Evolutionary conservation across 2,113 vertebrate genomes (phyloP).

Genomic region (Prinia subflava): DNA sequence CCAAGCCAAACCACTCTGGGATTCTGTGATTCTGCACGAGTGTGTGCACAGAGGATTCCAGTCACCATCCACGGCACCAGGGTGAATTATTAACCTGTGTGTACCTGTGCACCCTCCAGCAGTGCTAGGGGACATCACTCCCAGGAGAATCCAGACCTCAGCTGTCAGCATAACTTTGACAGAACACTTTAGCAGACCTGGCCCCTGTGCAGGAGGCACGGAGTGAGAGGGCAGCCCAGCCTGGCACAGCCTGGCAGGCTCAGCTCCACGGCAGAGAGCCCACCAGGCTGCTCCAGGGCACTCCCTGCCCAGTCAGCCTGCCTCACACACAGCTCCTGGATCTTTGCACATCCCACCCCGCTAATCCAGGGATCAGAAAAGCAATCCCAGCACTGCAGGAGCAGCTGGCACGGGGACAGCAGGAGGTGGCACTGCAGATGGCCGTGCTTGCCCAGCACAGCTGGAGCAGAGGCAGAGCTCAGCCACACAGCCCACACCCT

Average conservation of each 20-base stretch:
- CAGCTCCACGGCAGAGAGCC: not conserved
- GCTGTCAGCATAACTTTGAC: not conserved
- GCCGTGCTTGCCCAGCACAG: not conserved
- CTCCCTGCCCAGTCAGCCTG: not conserved
- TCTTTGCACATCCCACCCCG: not conserved
- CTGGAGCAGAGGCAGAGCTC: not conserved
- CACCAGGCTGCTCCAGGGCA: not conserved
- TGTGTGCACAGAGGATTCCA: rapidly evolving
- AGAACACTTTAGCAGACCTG: not conserved
- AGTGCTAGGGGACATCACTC: rapidly evolving
- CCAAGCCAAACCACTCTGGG: not conserved
- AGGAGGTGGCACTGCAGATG: not conserved
- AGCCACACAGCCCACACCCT: not conserved
- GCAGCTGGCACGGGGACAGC: not conserved
- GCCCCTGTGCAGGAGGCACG: rapidly evolving
- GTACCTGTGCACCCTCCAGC: not conserved
- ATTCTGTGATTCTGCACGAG: not conserved
- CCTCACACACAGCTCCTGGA: not conserved
- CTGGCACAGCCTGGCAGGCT: not conserved
- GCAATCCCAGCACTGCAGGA: not conserved
- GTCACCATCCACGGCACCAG: rapidly evolving
- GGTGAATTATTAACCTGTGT: not conserved
- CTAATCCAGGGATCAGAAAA: not conserved
- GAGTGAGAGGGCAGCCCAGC: rapidly evolving
- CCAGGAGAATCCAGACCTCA: not conserved